Evolutionary conservation across 1,140 invertebrate species (phyloP).

Genomic region (Pissodes strobi): DNA sequence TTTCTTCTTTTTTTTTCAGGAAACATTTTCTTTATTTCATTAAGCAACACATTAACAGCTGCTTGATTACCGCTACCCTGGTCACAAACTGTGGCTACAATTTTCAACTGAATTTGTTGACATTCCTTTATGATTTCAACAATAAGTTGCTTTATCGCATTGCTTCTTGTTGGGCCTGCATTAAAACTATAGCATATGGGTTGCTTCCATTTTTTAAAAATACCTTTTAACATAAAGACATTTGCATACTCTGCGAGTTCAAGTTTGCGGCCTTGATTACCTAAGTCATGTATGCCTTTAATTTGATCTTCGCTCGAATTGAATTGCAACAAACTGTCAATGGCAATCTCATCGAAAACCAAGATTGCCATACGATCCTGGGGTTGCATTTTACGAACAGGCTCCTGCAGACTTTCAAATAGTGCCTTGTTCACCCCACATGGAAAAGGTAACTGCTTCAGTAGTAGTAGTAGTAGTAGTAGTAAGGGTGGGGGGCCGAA

Average conservation of each 20-base stretch:
- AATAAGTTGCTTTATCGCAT: too few species aligned
- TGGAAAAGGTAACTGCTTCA: slow-evolving; percentile 39
- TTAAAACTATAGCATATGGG: slow-evolving; percentile 39
- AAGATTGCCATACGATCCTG: slow-evolving; percentile 22
- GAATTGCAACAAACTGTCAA: slow-evolving; percentile 14
- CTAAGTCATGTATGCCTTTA: slow-evolving; percentile 43
- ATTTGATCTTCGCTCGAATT: slow-evolving; percentile 8
- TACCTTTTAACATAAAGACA: slow-evolving; percentile 48
- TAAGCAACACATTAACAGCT: slow-evolving; percentile 40
- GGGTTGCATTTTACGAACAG: slow-evolving; percentile 18
- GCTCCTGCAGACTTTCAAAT: slow-evolving; percentile 12
- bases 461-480: too few species aligned
- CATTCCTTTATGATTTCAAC: slow-evolving; percentile 37
- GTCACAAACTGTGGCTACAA: too few species aligned
- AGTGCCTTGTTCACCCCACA: slow-evolving; percentile 42
- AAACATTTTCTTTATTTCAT: slow-evolving; percentile 27
- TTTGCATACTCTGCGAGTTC: slow-evolving; percentile 48
- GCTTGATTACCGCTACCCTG: slow-evolving; percentile 43
- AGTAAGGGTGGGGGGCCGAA: too few species aligned
- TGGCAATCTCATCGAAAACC: slow-evolving; percentile 38
- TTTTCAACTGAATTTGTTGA: too few species aligned
- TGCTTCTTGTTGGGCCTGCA: too few species aligned
- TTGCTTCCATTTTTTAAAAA: slow-evolving; percentile 47
- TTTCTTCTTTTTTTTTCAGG: slow-evolving; percentile 31
- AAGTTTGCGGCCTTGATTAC: slow-evolving; percentile 21